These are phyloP conservation scores for Clivina fossor DNA, from an alignment of 2,888 invertebrate genomes.

Conservation along the genomic window DNA sequence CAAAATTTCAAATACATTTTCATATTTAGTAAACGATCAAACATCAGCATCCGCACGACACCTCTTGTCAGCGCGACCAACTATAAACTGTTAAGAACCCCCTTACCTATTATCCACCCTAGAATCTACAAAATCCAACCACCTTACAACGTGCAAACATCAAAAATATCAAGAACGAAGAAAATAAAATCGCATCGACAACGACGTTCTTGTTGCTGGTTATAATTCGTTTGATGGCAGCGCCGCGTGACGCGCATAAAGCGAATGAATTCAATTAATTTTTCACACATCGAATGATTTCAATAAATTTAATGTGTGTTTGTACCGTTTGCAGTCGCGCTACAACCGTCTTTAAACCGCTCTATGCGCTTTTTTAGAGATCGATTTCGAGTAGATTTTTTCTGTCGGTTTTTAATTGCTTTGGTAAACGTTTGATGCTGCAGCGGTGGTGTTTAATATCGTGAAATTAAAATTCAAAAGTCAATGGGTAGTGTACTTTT, in stretches of 20 bases:
- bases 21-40: too few relatives aligned
- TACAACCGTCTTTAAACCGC: background rate
- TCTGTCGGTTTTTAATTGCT: conserved; percentile 19
- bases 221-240: conserved; percentile 19
- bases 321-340: background rate
- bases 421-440: too few relatives aligned
- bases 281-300: conserved; percentile 43
- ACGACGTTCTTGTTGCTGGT: conserved; percentile 6
- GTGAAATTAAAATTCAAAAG: too few relatives aligned
- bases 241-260: conserved; percentile 12
- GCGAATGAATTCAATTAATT: conserved; percentile 43
- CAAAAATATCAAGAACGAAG: conserved; percentile 23
- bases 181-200: conserved; percentile 17
- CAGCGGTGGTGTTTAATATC: too few relatives aligned
- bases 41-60: too few relatives aligned
- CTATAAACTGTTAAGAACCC: too few relatives aligned
- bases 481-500: too few relatives aligned
- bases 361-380: conserved; percentile 15
- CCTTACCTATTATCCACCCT: too few relatives aligned
- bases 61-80: too few relatives aligned
- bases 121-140: too few relatives aligned
- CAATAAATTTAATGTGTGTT: conserved; percentile 35
- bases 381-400: conserved; percentile 3
- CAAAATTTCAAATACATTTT: too few relatives aligned
- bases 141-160: conserved; percentile 25